These are phyloP conservation scores for Xenops minutus DNA, from an alignment of 2,797 vertebrate genomes.

Conservation along the genomic window DNA sequence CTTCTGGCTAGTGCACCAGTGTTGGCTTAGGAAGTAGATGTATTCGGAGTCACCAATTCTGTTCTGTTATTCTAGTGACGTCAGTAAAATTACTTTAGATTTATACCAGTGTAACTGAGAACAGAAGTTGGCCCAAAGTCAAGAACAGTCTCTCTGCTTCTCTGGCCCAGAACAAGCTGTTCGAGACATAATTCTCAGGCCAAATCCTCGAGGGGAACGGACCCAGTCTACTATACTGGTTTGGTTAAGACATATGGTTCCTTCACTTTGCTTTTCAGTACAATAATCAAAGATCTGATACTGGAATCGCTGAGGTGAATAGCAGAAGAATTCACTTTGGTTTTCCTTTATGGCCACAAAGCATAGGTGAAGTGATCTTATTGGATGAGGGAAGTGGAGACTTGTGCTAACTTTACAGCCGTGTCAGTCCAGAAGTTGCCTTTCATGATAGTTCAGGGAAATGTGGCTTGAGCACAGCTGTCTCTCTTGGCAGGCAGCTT, in stretches of 20 bases:
- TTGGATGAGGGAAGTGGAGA: not conserved
- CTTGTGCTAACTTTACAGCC: not conserved
- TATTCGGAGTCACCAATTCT: slow-evolving; percentile 42
- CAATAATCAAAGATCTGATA: not conserved
- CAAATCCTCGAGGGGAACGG: not conserved
- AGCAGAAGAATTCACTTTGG: not conserved
- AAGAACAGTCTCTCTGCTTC: slow-evolving; percentile 43
- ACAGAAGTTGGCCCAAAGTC: slow-evolving; percentile 39
- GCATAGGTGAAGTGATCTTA: not conserved
- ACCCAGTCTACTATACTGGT: not conserved
- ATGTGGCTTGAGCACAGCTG: not conserved
- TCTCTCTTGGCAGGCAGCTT: not conserved
- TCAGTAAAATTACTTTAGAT: slow-evolving; percentile 53
- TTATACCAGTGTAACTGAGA: slow-evolving; percentile 58
- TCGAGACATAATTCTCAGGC: not conserved
- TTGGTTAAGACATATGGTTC: not conserved
- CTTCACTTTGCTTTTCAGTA: not conserved
- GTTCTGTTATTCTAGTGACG: slow-evolving; percentile 53
- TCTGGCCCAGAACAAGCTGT: slow-evolving; percentile 38
- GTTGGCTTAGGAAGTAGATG: not conserved
- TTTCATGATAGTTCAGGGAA: not conserved
- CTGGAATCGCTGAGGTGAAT: not conserved
- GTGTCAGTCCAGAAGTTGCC: not conserved
- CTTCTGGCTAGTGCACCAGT: not conserved
- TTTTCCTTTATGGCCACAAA: not conserved